Base-by-base conservation (phyloP, 2,888 invertebrate species). In the Neria commutata region DNA sequence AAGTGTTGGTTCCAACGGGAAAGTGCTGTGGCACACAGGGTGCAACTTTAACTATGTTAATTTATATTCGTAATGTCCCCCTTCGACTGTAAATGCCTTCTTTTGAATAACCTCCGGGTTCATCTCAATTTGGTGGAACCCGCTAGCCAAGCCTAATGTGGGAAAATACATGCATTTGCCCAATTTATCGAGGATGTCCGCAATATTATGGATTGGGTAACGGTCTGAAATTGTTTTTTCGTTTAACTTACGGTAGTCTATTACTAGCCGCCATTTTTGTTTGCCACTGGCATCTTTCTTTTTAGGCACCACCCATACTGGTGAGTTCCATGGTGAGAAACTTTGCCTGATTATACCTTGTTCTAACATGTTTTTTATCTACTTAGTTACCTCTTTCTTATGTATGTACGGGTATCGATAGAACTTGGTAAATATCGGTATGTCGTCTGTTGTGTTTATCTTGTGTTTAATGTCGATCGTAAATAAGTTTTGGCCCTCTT, bases 361-460 rank as follows among this genome's bases (percentile, higher is more conserved):
- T 10, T 51, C 34, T 1, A 51, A 40, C 46, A 57, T 52, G 3
- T 17, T 21, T 2, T 46, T 3, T 1, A 52, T 48, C 25, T 57
- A 37, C n/a, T 24, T 25, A 3, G 46, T 24, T 3, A 57, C 52
- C 47, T 57, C 46, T n/a, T 57, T n/a, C 23, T 52, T 52, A 25
- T 57, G 57, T 1, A 52, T 25, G 8, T 37, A 24, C 2, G 37
- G 47, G 17, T 57, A 57, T 23, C 57, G 3, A 24, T 57, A 47
- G 10, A 52, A 47, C 47, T 52, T 57, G 11, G 56, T 50, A 34
- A 29, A 46, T 16, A 56, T 46, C 3, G 50, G 56, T 16, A 34
- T 34, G 34, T 56, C 56, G 23, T 56, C 34, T 1, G 23, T 46
- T 1, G 51, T 56, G 2, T 8, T 8, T 11, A 51, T 56, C 21